Evolutionary conservation across 2,888 invertebrate species (phyloP).

Genomic region (Tenthredo distinguenda): DNA sequence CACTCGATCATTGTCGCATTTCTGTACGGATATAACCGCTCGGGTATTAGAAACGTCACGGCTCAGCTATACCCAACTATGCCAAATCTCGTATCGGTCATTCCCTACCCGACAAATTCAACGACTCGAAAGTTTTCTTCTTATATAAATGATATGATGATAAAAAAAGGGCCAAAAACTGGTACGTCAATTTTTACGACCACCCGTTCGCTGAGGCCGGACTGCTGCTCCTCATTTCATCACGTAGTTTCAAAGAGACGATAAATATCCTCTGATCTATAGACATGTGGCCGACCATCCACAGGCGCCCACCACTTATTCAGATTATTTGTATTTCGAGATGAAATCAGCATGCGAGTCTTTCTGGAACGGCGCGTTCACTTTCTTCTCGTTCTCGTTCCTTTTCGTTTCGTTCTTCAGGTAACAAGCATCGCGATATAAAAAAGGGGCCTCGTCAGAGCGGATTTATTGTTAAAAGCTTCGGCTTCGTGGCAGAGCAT

Average conservation of each 20-base stretch:
- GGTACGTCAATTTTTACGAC: background rate
- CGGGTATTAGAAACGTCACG: slow-evolving; percentile 14
- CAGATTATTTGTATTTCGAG: background rate
- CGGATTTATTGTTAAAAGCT: background rate
- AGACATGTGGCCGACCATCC: background rate
- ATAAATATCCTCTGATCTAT: slow-evolving; percentile 22
- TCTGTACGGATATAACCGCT: slow-evolving; percentile 53
- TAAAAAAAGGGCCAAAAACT: slow-evolving; percentile 36
- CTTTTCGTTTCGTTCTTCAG: background rate
- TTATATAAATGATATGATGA: background rate
- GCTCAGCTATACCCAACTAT: background rate
- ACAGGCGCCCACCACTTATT: background rate
- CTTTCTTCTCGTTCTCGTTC: background rate
- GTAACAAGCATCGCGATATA: background rate
- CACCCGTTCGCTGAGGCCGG: background rate
- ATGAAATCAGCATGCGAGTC: slow-evolving; percentile 13
- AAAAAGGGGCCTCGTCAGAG: background rate
- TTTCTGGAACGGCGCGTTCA: background rate
- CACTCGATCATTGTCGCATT: slow-evolving; percentile 55
- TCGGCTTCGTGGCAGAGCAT: background rate
- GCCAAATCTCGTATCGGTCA: too few species aligned
- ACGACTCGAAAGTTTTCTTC: too few species aligned
- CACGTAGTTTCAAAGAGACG: slow-evolving; percentile 19
- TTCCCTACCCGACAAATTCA: too few species aligned
- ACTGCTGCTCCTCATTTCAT: slow-evolving; percentile 52